Percentiles rank a stretch among this genome's conserved stretches.
Evolutionary conservation across 2,797 vertebrate species (phyloP).

Genomic region (Podarcis lilfordi): DNA sequence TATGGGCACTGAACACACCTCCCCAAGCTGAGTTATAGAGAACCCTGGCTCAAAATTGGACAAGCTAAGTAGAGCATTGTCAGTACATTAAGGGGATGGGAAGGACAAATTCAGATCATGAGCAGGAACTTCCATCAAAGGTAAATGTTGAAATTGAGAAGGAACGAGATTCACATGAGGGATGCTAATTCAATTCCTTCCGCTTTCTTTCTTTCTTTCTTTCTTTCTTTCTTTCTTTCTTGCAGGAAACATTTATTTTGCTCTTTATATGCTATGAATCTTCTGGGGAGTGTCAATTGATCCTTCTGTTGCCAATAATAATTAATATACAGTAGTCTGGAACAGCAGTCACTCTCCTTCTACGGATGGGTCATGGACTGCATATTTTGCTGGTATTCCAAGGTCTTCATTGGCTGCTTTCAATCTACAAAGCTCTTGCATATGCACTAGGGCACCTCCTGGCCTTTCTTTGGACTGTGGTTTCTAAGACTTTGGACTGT

Average conservation of each 20-base stretch:
- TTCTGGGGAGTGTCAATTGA: neutral
- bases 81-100: too few relatives aligned
- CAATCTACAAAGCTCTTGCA: neutral
- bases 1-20: too few relatives aligned
- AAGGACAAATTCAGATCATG: too few relatives aligned
- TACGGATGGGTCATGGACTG: neutral
- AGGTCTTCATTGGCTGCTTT: neutral
- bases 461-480: neutral
- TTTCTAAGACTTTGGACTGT: neutral
- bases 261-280: neutral
- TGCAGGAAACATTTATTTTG: neutral
- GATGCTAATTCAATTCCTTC: neutral
- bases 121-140: too few relatives aligned
- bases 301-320: neutral
- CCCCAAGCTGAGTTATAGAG: too few relatives aligned
- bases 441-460: neutral
- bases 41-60: too few relatives aligned
- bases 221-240: too few relatives aligned
- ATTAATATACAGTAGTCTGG: neutral
- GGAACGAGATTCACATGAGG: too few relatives aligned
- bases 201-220: too few relatives aligned
- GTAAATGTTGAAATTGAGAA: too few relatives aligned
- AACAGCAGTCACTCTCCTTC: neutral
- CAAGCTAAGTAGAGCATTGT: too few relatives aligned
- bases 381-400: neutral